Base-by-base conservation (phyloP, 2,888 invertebrate genomes). In the Auanema sp. region DNA sequence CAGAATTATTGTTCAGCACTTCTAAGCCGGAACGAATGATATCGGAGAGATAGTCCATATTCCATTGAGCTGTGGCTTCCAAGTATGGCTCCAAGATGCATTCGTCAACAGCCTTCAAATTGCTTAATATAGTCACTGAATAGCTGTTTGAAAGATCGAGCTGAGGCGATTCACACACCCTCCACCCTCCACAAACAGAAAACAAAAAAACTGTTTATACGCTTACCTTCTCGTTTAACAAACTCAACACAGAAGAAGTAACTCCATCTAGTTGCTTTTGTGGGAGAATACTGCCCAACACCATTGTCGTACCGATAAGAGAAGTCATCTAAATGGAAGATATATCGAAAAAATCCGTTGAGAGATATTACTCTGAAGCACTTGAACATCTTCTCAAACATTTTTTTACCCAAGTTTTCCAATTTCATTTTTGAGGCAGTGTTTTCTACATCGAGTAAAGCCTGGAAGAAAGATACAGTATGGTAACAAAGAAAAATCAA, bases 31-130 rank as follows among this genome's bases (percentile, higher is more conserved):
- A 5, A 47, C 16, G 47, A 33, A 53, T 53, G 21, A 53, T 53
- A 24, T 53, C 33, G 10, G 23, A 25, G 1, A 53, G 11, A 16
- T 23, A 24, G 4, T 24, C 12, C n/a, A 53, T 24, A n/a, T 53
- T 24, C 53, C 53, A 53, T 2, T 53, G 21, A 24, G 53, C 53
- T 11, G 25, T 53, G 1, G 25, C 25, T n/a, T 53, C 53, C 1
- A 53, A n/a, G 8, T 53, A 53, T 11, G 53, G 53, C 24, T 53
- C 53, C 11, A 53, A 10, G 8, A 53, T 2, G 8, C 21, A 18
- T 11, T 53, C 53, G 21, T 53, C 53, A 21, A 53, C 53, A 21
- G 12, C 50, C 50, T 50, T 50, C 50, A 50, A 24, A n/a, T 23
- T 21, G 2, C 24, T 50, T 24, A 50, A 24, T 2, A n/a, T 24